A percentile compares a stretch with the other conserved stretches of the same genome.
Evolutionary conservation across 2,888 invertebrate genomes (phyloP).

Genomic region (Caenorhabditis sp.): DNA sequence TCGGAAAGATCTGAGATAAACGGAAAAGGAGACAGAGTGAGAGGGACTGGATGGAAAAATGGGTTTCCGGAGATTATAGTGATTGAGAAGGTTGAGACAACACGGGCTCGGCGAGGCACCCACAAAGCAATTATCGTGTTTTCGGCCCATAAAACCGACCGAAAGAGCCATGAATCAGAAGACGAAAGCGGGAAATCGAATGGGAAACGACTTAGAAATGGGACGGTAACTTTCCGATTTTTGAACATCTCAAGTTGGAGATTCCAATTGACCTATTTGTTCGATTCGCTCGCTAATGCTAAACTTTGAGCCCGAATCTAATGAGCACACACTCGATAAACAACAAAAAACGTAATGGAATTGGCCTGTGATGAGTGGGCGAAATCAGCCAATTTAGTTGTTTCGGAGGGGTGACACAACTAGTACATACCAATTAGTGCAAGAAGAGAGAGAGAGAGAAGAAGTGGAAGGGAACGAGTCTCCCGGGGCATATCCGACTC

Average conservation of each 20-base stretch:
- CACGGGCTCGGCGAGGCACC: constrained; percentile 4
- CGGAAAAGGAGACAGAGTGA: constrained; percentile 1
- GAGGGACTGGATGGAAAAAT: constrained; percentile 4
- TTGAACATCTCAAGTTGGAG: not conserved
- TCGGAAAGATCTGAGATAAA: not conserved
- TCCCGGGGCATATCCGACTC: constrained; percentile 36
- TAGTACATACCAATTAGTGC: constrained; percentile 33
- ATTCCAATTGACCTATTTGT: no score
- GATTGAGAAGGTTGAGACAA: constrained; percentile 28
- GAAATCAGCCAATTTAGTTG: constrained; percentile 24
- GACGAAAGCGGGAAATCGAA: no score
- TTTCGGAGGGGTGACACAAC: not conserved
- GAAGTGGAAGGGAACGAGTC: constrained; percentile 25
- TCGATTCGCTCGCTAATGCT: no score
- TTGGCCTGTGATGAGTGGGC: not conserved
- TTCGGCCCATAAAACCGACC: no score
- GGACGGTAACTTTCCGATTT: not conserved
- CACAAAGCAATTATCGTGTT: constrained; percentile 31
- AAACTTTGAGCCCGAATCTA: constrained; percentile 15
- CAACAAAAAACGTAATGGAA: constrained; percentile 22
- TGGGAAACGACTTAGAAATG: not conserved
- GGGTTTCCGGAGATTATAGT: constrained; percentile 46
- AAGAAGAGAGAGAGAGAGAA: constrained; percentile 14
- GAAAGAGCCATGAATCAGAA: no score
- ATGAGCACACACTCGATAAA: not conserved